Evolutionary conservation across 2,113 vertebrate genomes (phyloP), one percentile per base, ranked within the genome.

Genomic region (Dicentrarchus labrax): DNA sequence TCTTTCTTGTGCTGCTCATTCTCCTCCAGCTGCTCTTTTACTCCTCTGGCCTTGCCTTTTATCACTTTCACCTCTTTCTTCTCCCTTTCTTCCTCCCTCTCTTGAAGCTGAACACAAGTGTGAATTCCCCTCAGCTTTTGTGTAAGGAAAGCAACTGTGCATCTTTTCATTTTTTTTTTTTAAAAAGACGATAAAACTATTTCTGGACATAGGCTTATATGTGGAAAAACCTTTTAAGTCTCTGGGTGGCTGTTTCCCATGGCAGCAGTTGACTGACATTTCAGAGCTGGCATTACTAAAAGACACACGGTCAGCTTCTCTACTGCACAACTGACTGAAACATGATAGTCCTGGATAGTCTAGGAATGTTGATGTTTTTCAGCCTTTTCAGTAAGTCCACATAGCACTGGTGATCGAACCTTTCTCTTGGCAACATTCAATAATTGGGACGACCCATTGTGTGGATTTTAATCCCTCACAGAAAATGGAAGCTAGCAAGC

Each of bases 1-100:
- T 60, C 39, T 54, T 45, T 47, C 11, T 61, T 56, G 56, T 62
- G 68, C 67, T 51, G 65, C 48, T 80, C 60, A 48, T 60, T 67
- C 39, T 53, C 13, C 43, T 17, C 21, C 61, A 19, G 4, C 8
- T 17, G 47, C 45, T 24, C 21, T 41, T 30, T 51, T 51, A 74
- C 47, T 53, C 17, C 39, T 45, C 64, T 74, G 1, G 30, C 51
- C 8, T 30, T 1, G 3, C 5, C 43, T 59, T 48, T 59, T 10
- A 59, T 68, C 22, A 59, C 41, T 45, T 59, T 68, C 3, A 24
- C 19, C 39, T 57, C 38, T 71, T 11, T 39, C 15, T 15, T 66
- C 8, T 66, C 56, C 47, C 11, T 8, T 56, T 5, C 22, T 39
- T 43, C 60, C 15, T 30, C 22, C n/a, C 8, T 50, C 15, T 5